These are phyloP conservation scores for Calyptommatus sinebrachiatus DNA, from an alignment of 2,113 vertebrate species.

Conservation along the genomic window DNA sequence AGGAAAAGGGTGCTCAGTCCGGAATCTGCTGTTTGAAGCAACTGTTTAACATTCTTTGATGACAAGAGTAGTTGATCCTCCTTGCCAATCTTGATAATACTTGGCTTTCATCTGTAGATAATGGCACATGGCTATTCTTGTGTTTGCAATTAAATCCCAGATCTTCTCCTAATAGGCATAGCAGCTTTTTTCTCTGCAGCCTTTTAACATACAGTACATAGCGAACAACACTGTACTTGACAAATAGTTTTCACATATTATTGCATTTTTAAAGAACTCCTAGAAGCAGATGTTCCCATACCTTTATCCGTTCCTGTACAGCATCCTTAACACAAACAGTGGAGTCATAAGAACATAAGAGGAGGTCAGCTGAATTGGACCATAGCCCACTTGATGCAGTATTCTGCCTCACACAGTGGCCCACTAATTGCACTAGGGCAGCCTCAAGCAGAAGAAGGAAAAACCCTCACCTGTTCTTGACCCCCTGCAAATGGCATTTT, in stretches of 20 bases:
- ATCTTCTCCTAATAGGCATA: constrained; percentile 27
- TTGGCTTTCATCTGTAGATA: constrained; percentile 27
- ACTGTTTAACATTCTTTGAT: background rate
- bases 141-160: constrained; percentile 12
- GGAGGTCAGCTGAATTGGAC: too few species aligned
- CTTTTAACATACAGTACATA: constrained; percentile 44
- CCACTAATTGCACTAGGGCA: too few species aligned
- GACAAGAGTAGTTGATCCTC: background rate
- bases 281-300: constrained; percentile 63
- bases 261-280: constrained; percentile 57
- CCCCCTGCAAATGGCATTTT: too few species aligned
- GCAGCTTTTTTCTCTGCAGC: constrained; percentile 42
- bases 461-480: too few species aligned
- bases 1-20: background rate
- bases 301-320: constrained; percentile 60
- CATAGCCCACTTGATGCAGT: too few species aligned
- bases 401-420: too few species aligned
- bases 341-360: constrained; percentile 13
- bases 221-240: constrained; percentile 52
- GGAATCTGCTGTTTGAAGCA: background rate
- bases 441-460: too few species aligned
- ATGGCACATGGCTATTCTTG: background rate
- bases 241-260: constrained; percentile 62
- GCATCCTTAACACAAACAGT: constrained; percentile 64
- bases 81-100: constrained; percentile 11